A percentile compares a stretch with the other conserved stretches of the same genome.
phyloP scores from a whole-genome alignment of 1,140 invertebrate species.

The Hyles euphorbiae region DNA sequence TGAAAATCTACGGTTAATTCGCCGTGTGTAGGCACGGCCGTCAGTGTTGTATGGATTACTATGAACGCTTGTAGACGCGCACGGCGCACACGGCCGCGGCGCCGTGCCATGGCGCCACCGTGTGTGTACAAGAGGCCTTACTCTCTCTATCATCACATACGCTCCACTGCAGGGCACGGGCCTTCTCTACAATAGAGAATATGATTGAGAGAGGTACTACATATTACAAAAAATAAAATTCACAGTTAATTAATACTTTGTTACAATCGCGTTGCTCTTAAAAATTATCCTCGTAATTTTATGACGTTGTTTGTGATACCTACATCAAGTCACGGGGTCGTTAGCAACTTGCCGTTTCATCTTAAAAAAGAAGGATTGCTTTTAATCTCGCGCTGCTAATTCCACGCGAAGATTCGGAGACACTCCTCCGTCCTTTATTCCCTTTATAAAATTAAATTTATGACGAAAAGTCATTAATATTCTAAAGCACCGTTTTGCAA shows the following conservation, averaged over 20 bases:
- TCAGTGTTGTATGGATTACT: too few species aligned
- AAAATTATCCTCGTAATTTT: constrained; percentile 13
- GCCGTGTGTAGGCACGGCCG: too few species aligned
- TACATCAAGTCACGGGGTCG: constrained; percentile 18
- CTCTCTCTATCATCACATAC: too few species aligned
- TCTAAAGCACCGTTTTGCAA: constrained; percentile 1
- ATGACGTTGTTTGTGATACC: constrained; percentile 27
- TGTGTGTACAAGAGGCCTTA: too few species aligned
- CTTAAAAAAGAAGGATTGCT: constrained; percentile 31
- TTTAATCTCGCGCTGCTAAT: constrained; percentile 17
- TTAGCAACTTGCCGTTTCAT: constrained; percentile 39
- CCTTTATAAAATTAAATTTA: constrained; percentile 15
- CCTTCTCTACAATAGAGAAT: too few species aligned
- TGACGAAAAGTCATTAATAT: constrained; percentile 22
- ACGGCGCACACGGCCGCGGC: too few species aligned
- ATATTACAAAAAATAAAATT: too few species aligned
- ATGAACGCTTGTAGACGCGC: too few species aligned
- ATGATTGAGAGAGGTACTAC: too few species aligned
- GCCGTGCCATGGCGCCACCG: too few species aligned
- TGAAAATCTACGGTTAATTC: too few species aligned
- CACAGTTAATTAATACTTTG: not conserved
- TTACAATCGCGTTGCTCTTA: constrained; percentile 2
- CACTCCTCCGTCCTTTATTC: not conserved
- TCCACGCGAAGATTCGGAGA: not conserved
- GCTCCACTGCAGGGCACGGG: too few species aligned